phyloP scores from a whole-genome alignment of 2,113 vertebrate species.

The Macroglossus sobrinus region DNA sequence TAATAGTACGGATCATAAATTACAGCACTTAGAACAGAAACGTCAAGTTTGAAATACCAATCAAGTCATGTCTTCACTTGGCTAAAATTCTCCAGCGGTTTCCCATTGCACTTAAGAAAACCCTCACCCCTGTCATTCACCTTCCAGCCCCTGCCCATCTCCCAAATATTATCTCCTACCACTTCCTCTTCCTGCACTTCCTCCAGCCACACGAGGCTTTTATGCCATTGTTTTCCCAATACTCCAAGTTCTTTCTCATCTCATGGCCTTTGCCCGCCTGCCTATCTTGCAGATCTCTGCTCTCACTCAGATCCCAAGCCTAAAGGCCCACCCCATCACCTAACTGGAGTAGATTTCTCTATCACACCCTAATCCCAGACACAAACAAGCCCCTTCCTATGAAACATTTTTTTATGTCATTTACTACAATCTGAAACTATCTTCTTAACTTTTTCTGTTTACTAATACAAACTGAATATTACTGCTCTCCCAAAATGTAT shows the following conservation, averaged over 20 bases:
- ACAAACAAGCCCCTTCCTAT: not conserved
- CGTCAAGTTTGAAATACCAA: not conserved
- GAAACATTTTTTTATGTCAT: not conserved
- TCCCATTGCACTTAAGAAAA: not conserved
- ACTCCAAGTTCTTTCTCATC: not conserved
- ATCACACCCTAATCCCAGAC: not conserved
- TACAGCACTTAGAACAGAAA: not conserved
- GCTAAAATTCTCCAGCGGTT: not conserved
- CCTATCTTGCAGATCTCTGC: not conserved
- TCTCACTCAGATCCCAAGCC: not conserved
- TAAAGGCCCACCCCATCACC: not conserved
- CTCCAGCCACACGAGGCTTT: not conserved
- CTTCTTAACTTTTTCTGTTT: not conserved
- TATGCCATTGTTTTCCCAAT: rapidly evolving
- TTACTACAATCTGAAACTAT: not conserved
- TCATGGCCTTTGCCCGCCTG: not conserved
- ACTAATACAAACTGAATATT: not conserved
- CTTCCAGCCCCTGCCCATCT: not conserved
- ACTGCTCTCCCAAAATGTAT: not conserved
- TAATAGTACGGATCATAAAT: not conserved
- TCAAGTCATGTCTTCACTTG: not conserved
- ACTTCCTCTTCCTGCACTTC: not conserved
- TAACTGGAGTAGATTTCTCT: not conserved
- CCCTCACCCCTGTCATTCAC: too few relatives aligned
- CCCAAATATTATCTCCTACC: not conserved